phyloP scores from a whole-genome alignment of 1,140 invertebrate species.

The Drosophila pseudoananassae region DNA sequence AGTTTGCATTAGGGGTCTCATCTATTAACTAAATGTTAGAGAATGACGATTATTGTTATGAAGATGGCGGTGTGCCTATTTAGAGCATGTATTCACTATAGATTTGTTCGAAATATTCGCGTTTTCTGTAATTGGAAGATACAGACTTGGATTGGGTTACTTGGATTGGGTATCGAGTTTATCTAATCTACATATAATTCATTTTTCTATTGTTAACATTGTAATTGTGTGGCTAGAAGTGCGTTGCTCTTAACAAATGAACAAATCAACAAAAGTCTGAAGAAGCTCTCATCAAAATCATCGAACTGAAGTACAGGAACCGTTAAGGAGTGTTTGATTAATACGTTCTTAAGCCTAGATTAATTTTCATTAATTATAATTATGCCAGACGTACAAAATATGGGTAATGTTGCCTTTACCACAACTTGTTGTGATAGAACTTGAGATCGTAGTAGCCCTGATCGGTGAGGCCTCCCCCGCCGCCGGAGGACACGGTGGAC shows the following conservation, averaged over 20 bases:
- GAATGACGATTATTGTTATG: slow-evolving; percentile 39
- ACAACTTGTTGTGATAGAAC: slow-evolving; percentile 87
- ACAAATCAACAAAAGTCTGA: slow-evolving; percentile 59
- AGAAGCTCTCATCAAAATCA: slow-evolving; percentile 62
- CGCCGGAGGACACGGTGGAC: slow-evolving; percentile 65
- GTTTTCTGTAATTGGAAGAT: slow-evolving; percentile 82
- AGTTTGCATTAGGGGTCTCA: slow-evolving; percentile 2
- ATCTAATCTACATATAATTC: slow-evolving; percentile 39
- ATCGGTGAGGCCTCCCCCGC: slow-evolving; percentile 84
- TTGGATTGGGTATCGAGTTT: neutral
- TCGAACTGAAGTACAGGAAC: slow-evolving; percentile 68
- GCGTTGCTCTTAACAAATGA: slow-evolving; percentile 75
- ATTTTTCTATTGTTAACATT: slow-evolving; percentile 19
- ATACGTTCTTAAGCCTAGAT: slow-evolving; percentile 47
- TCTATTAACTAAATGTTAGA: slow-evolving; percentile 50
- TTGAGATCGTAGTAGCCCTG: slow-evolving; percentile 87
- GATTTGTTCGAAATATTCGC: slow-evolving; percentile 75
- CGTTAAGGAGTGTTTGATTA: slow-evolving; percentile 40
- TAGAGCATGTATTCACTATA: slow-evolving; percentile 79
- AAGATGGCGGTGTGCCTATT: slow-evolving; percentile 30
- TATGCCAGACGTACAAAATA: slow-evolving; percentile 66
- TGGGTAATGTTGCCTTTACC: slow-evolving; percentile 83
- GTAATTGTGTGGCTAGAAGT: slow-evolving; percentile 43
- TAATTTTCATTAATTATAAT: slow-evolving; percentile 45
- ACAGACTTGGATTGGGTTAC: slow-evolving; percentile 39